phyloP scores from a whole-genome alignment of 2,888 invertebrate species.

The Alitta virens region DNA sequence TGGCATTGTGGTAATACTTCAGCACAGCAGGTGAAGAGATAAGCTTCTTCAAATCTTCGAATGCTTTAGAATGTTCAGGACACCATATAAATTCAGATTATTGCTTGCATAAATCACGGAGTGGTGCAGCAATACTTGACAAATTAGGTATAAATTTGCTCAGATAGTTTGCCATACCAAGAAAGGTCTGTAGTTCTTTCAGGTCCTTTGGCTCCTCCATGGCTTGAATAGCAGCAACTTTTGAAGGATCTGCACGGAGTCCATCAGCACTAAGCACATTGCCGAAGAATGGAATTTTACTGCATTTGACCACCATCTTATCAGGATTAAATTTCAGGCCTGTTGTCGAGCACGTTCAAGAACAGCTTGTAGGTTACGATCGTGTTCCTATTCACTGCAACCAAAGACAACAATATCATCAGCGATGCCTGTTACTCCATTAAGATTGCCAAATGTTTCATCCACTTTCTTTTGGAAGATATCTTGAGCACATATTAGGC shows the following conservation, averaged over 20 bases:
- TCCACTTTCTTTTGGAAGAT: neutral
- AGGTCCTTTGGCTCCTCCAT: neutral
- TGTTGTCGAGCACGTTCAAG: neutral
- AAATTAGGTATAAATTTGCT: neutral
- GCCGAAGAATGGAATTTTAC: neutral
- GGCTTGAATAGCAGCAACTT: neutral
- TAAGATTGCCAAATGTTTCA: neutral
- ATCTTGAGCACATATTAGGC: neutral
- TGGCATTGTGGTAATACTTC: conserved; percentile 7
- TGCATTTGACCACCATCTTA: neutral
- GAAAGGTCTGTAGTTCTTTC: neutral
- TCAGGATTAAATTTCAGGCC: neutral
- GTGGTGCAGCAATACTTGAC: neutral
- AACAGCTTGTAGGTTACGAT: neutral
- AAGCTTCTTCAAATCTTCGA: neutral
- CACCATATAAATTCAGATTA: neutral
- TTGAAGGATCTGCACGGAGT: neutral
- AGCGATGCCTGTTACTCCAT: neutral
- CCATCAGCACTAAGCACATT: neutral
- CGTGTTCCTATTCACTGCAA: neutral
- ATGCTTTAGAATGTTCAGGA: neutral
- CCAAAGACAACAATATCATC: neutral
- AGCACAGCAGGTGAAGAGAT: conserved; percentile 10
- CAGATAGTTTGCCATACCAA: neutral
- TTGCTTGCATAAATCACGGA: neutral